These are phyloP conservation scores for Catocala fraxini DNA, from an alignment of 2,888 invertebrate species.

Conservation along the genomic window DNA sequence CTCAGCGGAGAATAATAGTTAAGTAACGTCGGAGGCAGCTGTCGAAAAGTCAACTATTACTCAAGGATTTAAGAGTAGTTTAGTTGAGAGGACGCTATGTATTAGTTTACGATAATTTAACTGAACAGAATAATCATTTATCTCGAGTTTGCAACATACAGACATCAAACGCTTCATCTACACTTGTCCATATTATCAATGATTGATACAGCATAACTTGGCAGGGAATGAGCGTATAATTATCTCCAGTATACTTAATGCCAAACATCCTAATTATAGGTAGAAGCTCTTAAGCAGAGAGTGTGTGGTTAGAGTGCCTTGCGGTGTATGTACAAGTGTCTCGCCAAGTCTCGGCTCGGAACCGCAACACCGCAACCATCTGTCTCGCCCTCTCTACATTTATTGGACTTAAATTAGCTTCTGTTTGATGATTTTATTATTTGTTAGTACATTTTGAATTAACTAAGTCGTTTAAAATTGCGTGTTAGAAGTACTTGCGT, in stretches of 20 bases:
- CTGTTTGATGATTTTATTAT: slow-evolving; percentile 10
- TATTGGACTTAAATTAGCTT: slow-evolving; percentile 39
- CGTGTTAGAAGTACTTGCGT: too few relatives aligned
- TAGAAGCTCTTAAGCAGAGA: neutral
- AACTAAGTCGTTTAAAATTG: neutral
- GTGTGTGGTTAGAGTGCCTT: slow-evolving; percentile 10
- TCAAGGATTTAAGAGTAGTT: too few relatives aligned
- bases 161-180: too few relatives aligned
- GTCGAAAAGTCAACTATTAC: too few relatives aligned
- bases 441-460: neutral
- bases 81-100: too few relatives aligned
- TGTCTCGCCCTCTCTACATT: slow-evolving; percentile 31
- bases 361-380: slow-evolving; percentile 32
- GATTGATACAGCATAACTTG: neutral
- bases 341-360: slow-evolving; percentile 14
- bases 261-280: neutral
- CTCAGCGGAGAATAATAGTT: too few relatives aligned
- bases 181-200: too few relatives aligned
- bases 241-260: neutral
- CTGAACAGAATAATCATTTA: too few relatives aligned
- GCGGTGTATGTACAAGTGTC: slow-evolving; percentile 19
- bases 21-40: too few relatives aligned
- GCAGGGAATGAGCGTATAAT: too few relatives aligned
- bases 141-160: too few relatives aligned
- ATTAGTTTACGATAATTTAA: too few relatives aligned